phyloP scores from a whole-genome alignment of 2,888 invertebrate genomes.

The Noctua comes region DNA sequence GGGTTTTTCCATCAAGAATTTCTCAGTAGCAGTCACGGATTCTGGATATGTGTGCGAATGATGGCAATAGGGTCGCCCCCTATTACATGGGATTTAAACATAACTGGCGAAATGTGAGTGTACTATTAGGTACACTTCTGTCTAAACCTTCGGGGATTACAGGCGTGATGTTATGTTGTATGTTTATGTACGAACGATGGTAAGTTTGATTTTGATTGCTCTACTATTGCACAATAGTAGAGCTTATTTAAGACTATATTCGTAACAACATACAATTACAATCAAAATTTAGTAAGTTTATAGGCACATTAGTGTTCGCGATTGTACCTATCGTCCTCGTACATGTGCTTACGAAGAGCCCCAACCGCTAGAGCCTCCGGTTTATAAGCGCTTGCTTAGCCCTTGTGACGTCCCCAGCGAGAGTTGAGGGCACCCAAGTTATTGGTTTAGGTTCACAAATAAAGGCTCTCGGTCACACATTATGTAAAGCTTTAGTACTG shows the following conservation, averaged over 20 bases:
- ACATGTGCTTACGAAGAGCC: not conserved
- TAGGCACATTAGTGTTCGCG: not conserved
- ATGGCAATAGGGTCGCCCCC: not conserved
- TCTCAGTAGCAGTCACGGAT: not conserved
- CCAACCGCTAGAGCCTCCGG: not conserved
- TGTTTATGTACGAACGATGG: not conserved
- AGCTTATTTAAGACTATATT: not conserved
- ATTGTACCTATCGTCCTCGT: not conserved
- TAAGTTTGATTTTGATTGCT: no score
- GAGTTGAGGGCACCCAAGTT: constrained; percentile 3
- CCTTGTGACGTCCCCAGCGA: constrained; percentile 12
- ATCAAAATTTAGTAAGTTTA: not conserved
- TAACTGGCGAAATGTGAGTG: not conserved
- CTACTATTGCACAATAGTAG: not conserved
- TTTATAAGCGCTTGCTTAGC: constrained; percentile 6
- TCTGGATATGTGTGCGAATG: not conserved
- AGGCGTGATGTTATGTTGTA: not conserved
- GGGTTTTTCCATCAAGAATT: not conserved
- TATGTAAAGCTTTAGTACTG: constrained; percentile 4
- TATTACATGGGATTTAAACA: not conserved
- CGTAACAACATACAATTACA: not conserved
- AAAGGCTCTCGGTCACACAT: constrained; percentile 13
- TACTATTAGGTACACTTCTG: no score
- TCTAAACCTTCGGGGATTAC: not conserved
- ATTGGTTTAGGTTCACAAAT: constrained; percentile 41